A percentile compares a stretch with the other conserved stretches of the same genome.
Conservation (phyloP, 2,888 invertebrate species). For the Linnaemya vulpina region DNA sequence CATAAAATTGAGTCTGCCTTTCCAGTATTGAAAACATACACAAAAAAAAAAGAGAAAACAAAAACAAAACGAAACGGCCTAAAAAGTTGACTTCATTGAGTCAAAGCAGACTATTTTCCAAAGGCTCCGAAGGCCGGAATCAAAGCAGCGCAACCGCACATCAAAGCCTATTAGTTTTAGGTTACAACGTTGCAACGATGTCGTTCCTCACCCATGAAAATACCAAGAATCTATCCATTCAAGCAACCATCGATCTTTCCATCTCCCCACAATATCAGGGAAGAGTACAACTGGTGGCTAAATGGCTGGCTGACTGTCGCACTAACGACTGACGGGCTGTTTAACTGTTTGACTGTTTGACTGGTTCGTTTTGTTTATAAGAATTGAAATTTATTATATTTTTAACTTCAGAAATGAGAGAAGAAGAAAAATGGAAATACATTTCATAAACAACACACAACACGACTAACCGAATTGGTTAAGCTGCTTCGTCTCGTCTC, state of each 20-base stretch:
- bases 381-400: constrained; percentile 71
- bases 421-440: constrained; percentile 12
- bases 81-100: constrained; percentile 69
- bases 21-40: not conserved
- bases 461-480: constrained; percentile 65
- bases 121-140: constrained; percentile 39
- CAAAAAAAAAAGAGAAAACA: not conserved
- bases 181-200: constrained; percentile 74
- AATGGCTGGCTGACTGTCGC: constrained; percentile 2
- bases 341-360: constrained; percentile 17
- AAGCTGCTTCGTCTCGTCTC: constrained; percentile 46
- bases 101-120: constrained; percentile 35
- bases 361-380: constrained; percentile 66
- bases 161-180: constrained; percentile 74
- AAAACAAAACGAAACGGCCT: too few species aligned
- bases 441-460: constrained; percentile 44
- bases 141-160: constrained; percentile 72
- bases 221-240: constrained; percentile 64
- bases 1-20: constrained; percentile 64
- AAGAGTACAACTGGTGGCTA: constrained; percentile 61
- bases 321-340: not conserved
- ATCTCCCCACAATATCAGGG: constrained; percentile 49
- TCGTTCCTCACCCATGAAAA: constrained; percentile 69
- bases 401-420: constrained; percentile 55
- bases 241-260: constrained; percentile 50